Evolutionary conservation across 2,113 vertebrate genomes (phyloP).

Genomic region (Hippocampus mohnikei): DNA sequence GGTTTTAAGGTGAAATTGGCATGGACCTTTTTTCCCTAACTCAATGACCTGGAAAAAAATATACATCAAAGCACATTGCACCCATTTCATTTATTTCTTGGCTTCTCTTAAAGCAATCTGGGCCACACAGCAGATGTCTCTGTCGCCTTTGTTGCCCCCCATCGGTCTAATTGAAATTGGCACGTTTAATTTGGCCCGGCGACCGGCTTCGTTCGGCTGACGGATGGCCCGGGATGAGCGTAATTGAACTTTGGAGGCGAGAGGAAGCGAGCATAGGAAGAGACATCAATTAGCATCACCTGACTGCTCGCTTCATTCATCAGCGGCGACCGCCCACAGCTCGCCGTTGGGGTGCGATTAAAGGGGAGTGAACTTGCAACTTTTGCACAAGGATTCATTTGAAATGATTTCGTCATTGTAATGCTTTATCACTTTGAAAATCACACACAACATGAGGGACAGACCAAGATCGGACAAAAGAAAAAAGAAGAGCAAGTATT

Average conservation of each 20-base stretch:
- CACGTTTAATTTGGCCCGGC: constrained; percentile 76
- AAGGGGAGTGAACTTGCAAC: no score
- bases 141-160: constrained; percentile 40
- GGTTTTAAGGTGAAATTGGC: no score
- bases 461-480: not conserved
- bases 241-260: constrained; percentile 73
- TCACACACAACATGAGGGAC: constrained; percentile 13
- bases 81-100: no score
- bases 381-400: no score
- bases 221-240: constrained; percentile 61
- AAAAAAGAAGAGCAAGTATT: no score
- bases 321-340: constrained; percentile 36
- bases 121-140: constrained; percentile 36
- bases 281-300: constrained; percentile 63
- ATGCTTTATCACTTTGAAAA: constrained; percentile 52
- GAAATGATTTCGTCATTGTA: no score
- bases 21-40: no score
- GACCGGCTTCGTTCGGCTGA: constrained; percentile 72
- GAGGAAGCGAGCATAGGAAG: constrained; percentile 50
- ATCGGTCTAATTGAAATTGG: constrained; percentile 72
- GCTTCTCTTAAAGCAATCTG: constrained; percentile 36
- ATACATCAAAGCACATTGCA: no score
- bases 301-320: constrained; percentile 69
- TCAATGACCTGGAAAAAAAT: no score
- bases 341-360: no score